These are phyloP conservation scores for Orthosia cruda DNA, from an alignment of 2,888 invertebrate species.

Conservation along the genomic window DNA sequence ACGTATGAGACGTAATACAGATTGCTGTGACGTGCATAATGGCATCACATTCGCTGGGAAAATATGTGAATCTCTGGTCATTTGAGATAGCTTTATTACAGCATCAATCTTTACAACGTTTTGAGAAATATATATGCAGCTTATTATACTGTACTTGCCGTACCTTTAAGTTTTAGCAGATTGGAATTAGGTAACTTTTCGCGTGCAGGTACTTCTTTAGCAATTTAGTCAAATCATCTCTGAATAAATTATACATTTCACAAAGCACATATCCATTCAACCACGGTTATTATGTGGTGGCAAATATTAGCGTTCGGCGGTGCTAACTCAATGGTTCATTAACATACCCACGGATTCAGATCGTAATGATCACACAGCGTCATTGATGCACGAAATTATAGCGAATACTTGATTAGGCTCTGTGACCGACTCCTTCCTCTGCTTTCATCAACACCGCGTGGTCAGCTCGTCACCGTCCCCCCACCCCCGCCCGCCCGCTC, in stretches of 20 bases:
- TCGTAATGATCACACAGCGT: slow-evolving; percentile 1
- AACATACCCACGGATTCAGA: no score
- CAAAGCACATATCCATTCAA: background rate
- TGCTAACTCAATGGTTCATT: slow-evolving; percentile 12
- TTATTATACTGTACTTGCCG: background rate
- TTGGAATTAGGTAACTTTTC: background rate
- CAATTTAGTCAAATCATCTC: background rate
- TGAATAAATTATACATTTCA: background rate
- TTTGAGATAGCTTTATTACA: background rate
- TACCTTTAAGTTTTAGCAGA: background rate
- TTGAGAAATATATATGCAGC: background rate
- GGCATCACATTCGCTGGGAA: background rate
- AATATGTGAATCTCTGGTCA: slow-evolving; percentile 8
- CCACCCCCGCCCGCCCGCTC: slow-evolving; percentile 44
- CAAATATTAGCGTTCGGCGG: slow-evolving; percentile 5
- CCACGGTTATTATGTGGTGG: background rate
- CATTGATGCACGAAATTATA: background rate
- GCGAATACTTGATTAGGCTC: background rate
- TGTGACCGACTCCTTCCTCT: slow-evolving; percentile 26
- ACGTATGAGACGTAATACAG: background rate
- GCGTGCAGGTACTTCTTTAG: no score
- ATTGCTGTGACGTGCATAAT: background rate
- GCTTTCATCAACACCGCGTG: background rate
- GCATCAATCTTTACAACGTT: background rate
- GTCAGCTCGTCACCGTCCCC: background rate